These are phyloP conservation scores for Leucoraja ocellata DNA, from an alignment of 2,797 vertebrate genomes.

Conservation along the genomic window DNA sequence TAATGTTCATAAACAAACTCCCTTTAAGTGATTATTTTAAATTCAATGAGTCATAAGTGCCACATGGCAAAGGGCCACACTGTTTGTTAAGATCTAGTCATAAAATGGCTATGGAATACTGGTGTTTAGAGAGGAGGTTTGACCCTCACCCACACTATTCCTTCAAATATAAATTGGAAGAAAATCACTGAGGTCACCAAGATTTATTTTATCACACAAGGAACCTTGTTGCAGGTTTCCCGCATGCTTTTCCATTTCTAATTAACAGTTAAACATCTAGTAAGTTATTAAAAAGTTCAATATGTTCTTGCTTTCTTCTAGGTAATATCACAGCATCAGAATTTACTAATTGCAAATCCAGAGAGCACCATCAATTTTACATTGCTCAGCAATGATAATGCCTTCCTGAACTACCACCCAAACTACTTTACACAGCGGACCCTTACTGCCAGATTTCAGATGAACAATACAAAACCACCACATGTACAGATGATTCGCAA, in stretches of 20 bases:
- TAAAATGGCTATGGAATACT: background rate
- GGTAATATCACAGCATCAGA: constrained; percentile 86
- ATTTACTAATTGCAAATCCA: constrained; percentile 62
- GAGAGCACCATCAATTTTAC: constrained; percentile 69
- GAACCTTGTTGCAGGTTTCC: background rate
- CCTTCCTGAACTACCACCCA: constrained; percentile 87
- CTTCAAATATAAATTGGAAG: background rate
- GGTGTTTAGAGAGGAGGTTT: background rate
- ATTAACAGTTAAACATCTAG: background rate
- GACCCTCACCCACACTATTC: background rate
- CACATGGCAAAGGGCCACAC: background rate
- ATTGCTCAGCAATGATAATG: constrained; percentile 94
- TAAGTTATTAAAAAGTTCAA: background rate
- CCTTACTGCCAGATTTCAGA: constrained; percentile 87
- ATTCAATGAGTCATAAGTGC: background rate
- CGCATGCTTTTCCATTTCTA: background rate
- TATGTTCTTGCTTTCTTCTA: constrained; percentile 47
- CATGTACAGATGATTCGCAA: constrained; percentile 91
- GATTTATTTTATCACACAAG: background rate
- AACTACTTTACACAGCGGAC: constrained; percentile 88
- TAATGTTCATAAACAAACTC: background rate
- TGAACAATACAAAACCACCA: constrained; percentile 84
- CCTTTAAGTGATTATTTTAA: background rate
- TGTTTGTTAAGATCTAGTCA: background rate
- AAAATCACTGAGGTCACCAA: background rate